phyloP scores from a whole-genome alignment of 2,888 invertebrate genomes.

The Ashinkailepas kermadecensis region DNA sequence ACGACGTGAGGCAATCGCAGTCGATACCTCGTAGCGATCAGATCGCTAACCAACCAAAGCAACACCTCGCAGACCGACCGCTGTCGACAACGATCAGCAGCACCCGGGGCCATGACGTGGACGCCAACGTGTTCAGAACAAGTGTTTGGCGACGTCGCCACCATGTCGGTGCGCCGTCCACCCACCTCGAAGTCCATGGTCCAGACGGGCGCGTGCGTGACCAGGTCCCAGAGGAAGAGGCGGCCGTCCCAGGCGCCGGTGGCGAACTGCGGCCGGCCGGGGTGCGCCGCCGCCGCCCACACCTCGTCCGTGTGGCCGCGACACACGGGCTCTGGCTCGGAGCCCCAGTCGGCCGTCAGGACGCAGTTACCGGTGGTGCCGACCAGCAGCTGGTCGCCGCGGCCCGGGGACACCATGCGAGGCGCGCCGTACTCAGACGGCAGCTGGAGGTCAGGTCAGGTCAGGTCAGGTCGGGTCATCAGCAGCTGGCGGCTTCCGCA shows the following conservation, averaged over 20 bases:
- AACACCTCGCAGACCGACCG: too few species aligned
- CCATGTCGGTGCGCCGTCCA: not conserved
- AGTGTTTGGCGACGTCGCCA: too few species aligned
- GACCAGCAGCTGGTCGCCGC: slow-evolving; percentile 49
- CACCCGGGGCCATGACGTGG: not conserved
- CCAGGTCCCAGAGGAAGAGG: slow-evolving; percentile 78
- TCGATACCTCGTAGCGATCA: too few species aligned
- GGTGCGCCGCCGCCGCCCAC: slow-evolving; percentile 78
- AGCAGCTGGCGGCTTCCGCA: slow-evolving; percentile 55
- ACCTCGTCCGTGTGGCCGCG: slow-evolving; percentile 79
- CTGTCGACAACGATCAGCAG: not conserved
- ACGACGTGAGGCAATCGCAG: too few species aligned
- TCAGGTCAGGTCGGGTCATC: not conserved
- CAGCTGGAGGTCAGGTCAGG: slow-evolving; percentile 50
- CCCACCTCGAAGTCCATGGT: slow-evolving; percentile 69
- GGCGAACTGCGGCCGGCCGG: slow-evolving; percentile 71
- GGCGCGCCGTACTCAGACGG: slow-evolving; percentile 80
- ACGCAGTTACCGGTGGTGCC: slow-evolving; percentile 79
- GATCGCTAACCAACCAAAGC: too few species aligned
- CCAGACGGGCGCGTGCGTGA: slow-evolving; percentile 79
- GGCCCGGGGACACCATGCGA: slow-evolving; percentile 69
- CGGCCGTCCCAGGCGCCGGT: slow-evolving; percentile 72
- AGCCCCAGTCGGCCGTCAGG: slow-evolving; percentile 47
- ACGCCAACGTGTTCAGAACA: too few species aligned
- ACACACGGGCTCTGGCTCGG: not conserved